Percentiles rank a stretch among this genome's conserved stretches.
Conservation (phyloP, 2,888 invertebrate genomes). For the Cecidostiba fungosa region DNA sequence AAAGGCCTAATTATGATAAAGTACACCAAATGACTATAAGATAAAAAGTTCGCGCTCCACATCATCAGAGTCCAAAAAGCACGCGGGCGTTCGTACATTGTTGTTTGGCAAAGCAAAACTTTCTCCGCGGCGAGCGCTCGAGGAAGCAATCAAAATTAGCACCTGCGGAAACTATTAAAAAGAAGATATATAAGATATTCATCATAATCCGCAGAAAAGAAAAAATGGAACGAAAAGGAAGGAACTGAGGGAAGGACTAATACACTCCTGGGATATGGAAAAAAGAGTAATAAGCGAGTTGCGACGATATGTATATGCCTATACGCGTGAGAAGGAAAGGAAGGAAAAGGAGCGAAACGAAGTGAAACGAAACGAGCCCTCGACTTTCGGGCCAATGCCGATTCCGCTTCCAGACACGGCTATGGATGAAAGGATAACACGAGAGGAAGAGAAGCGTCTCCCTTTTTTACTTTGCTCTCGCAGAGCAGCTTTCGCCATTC, state of each 20-base stretch:
- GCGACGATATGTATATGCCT: too few relatives aligned
- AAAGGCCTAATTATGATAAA: too few relatives aligned
- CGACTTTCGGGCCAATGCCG: constrained; percentile 32
- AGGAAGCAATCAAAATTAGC: constrained; percentile 63
- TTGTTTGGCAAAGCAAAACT: too few relatives aligned
- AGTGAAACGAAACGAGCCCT: constrained; percentile 42
- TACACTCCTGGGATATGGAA: too few relatives aligned
- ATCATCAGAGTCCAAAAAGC: too few relatives aligned
- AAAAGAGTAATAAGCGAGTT: constrained; percentile 11
- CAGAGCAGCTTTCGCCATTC: not conserved
- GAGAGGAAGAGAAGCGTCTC: constrained; percentile 5
- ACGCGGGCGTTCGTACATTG: too few relatives aligned
- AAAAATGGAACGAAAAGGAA: too few relatives aligned
- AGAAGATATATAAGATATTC: constrained; percentile 61
- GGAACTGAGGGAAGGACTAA: not conserved
- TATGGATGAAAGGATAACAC: not conserved
- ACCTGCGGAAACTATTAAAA: constrained; percentile 62
- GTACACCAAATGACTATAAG: too few relatives aligned
- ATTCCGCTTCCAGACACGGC: constrained; percentile 22
- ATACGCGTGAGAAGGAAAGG: too few relatives aligned
- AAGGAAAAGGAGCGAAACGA: constrained; percentile 62
- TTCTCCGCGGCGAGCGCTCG: too few relatives aligned
- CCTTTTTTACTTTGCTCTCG: not conserved
- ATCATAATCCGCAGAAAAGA: too few relatives aligned
- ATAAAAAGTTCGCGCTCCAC: too few relatives aligned